Base-by-base conservation (phyloP, 2,888 invertebrate genomes). In the Kryphioiulus occultus region DNA sequence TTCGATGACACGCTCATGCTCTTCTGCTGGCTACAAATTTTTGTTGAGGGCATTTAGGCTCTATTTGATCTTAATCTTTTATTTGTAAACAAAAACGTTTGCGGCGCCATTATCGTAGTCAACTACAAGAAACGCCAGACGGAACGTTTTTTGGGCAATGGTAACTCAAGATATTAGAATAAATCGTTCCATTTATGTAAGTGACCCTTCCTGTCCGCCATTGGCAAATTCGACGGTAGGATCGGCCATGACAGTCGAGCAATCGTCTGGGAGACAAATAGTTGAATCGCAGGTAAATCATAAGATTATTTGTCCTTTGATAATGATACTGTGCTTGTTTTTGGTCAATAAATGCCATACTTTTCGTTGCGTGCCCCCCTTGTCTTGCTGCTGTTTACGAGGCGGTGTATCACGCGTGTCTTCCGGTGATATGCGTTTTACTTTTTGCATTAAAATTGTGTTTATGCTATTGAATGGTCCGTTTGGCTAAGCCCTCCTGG, bases 161-260 rank as follows among this genome's bases (percentile, higher is more conserved):
- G 44, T 85, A 78, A 88, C 87, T 44, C 87, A 87, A 82, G 87
- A 87, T 53, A 87, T 87, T 35, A 22, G 87, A 22, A 59, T 59
- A 22, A 87, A 87, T 42, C 87, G 83, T 87, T 87, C 87, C 42
- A 87, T 87, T 87, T 42, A 47, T 85, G 85, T 44, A 44, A 85
- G 85, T 85, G 85, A 85, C 42, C 44, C 85, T 30, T 42, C 85
- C 85, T 85, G 85, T 30, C 85, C 87, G 83, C 87, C 87, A 87
- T 82, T 87, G 35, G 86, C 39, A 39, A 35, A 84, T 39, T 84
- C 84, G 35, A 39, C 84, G 84, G 84, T 42, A 85, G 42, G 30
- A 44, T 85, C 85, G 85, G 85, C 47, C 85, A 85, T 85, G 85
- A 85, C 85, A 47, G 85, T 85, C 42, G 85, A 85, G 85, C 85